A percentile compares a stretch with the other conserved stretches of the same genome.
phyloP scores from a whole-genome alignment of 2,888 invertebrate genomes.

The Agrochola lychnidis region DNA sequence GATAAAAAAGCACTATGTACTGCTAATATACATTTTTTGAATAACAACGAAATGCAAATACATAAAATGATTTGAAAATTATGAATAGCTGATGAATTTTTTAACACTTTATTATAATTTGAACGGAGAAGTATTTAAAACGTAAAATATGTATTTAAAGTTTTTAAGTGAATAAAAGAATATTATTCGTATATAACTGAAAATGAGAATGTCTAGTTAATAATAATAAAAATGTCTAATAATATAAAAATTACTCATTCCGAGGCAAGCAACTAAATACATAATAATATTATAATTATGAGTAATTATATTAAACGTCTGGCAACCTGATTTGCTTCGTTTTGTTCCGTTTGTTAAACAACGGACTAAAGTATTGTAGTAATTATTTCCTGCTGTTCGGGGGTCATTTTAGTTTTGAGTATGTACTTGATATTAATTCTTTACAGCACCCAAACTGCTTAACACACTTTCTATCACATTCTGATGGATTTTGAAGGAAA shows the following conservation, averaged over 20 bases:
- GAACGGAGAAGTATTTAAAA: background rate
- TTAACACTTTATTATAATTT: background rate
- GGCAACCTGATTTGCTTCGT: constrained; percentile 34
- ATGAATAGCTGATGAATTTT: background rate
- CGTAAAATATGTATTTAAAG: background rate
- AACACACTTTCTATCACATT: background rate
- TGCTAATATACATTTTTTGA: background rate
- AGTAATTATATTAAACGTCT: constrained; percentile 32
- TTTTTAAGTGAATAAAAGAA: background rate
- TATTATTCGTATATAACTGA: background rate
- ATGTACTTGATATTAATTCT: background rate
- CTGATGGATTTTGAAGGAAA: background rate
- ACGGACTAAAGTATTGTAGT: constrained; percentile 1
- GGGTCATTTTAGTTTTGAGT: background rate
- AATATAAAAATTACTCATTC: constrained; percentile 13
- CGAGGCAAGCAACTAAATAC: constrained; percentile 30
- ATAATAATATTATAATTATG: constrained; percentile 34
- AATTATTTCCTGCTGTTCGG: constrained; percentile 15
- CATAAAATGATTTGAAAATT: background rate
- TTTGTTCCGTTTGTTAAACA: constrained; percentile 44
- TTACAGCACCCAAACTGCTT: background rate
- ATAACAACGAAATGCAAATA: background rate
- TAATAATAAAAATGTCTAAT: too few species aligned
- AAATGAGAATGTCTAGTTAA: background rate
- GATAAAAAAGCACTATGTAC: background rate